Conservation (phyloP, 2,888 invertebrate genomes). For the Idaea straminata region DNA sequence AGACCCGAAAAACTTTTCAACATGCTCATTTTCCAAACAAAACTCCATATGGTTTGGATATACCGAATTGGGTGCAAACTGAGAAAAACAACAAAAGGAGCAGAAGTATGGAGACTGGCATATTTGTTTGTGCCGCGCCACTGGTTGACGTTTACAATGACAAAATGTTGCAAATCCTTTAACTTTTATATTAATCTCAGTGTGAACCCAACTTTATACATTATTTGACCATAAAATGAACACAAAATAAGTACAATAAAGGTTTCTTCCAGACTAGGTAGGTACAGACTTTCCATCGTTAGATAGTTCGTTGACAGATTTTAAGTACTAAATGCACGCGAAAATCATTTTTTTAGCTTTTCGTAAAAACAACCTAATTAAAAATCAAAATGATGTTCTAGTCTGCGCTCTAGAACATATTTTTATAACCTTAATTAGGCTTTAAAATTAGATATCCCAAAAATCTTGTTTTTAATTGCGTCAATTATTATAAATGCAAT, state of each 20-base stretch:
- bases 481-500: too few species aligned
- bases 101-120: background rate
- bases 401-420: too few species aligned
- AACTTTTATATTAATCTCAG: background rate
- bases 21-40: constrained; percentile 76
- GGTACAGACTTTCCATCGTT: background rate
- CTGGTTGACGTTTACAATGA: too few species aligned
- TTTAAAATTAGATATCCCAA: too few species aligned
- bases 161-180: background rate
- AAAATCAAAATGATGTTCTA: too few species aligned
- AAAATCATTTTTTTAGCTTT: too few species aligned
- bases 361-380: too few species aligned
- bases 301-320: background rate
- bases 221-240: constrained; percentile 25
- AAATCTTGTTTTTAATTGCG: too few species aligned
- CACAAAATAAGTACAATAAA: constrained; percentile 9
- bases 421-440: too few species aligned
- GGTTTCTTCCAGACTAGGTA: background rate
- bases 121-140: too few species aligned
- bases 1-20: constrained; percentile 51
- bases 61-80: constrained; percentile 44
- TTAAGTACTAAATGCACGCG: too few species aligned
- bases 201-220: constrained; percentile 3
- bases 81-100: background rate
- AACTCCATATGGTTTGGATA: constrained; percentile 68